Evolutionary conservation across 1,140 invertebrate genomes (phyloP).

Genomic region (Drosophila navojoa): DNA sequence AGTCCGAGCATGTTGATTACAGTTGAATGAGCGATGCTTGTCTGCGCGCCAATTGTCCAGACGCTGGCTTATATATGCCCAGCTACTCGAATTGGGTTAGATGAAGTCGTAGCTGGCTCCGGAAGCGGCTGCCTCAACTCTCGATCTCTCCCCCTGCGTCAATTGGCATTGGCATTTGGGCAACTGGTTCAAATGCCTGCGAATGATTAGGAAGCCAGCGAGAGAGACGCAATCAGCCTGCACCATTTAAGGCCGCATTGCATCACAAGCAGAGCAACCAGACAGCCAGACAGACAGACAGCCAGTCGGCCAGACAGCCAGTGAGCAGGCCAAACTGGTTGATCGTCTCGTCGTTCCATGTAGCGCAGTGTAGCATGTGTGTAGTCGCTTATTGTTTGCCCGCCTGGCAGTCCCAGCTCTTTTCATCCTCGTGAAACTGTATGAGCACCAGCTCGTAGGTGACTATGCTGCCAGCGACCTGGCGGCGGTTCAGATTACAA

Average conservation of each 20-base stretch:
- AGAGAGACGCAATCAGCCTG: conserved; percentile 5
- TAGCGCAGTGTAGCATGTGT: conserved; percentile 10
- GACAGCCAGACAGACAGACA: background rate
- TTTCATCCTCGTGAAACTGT: conserved; percentile 78
- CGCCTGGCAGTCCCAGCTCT: conserved; percentile 59
- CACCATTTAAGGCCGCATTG: conserved; percentile 73
- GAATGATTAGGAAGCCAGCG: conserved; percentile 64
- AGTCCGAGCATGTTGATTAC: conserved; percentile 26
- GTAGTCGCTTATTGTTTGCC: background rate
- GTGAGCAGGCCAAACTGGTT: conserved; percentile 31
- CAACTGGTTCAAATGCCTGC: conserved; percentile 62
- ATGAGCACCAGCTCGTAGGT: conserved; percentile 88
- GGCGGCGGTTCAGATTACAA: conserved; percentile 37
- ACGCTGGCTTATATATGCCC: conserved; percentile 56
- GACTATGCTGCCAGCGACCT: conserved; percentile 86
- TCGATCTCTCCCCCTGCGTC: conserved; percentile 4
- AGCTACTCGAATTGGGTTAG: conserved; percentile 62
- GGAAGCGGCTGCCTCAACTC: conserved; percentile 2
- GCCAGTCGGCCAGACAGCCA: background rate
- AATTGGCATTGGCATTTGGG: conserved; percentile 79
- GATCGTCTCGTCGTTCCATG: background rate
- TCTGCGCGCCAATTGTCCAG: conserved; percentile 43
- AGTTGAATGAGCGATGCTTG: conserved; percentile 40
- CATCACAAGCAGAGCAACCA: conserved; percentile 52
- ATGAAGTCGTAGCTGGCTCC: conserved; percentile 20